phyloP scores from a whole-genome alignment of 2,888 invertebrate genomes.

The Drosophila infuscata region DNA sequence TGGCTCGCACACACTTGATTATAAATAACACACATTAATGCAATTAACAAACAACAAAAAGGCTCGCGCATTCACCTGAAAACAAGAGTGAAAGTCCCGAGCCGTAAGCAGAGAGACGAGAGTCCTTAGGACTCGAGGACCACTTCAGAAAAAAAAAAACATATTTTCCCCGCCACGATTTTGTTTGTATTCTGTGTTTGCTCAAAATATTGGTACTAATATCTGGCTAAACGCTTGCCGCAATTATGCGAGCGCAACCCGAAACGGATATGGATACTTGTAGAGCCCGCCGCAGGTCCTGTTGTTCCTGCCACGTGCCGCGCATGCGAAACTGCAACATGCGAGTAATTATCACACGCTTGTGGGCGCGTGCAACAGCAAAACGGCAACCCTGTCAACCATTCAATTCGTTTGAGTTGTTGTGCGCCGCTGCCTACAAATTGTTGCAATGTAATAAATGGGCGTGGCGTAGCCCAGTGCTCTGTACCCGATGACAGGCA shows the following conservation, averaged over 20 bases:
- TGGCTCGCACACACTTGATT: slow-evolving; percentile 59
- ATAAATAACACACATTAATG: slow-evolving; percentile 78
- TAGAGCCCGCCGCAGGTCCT: slow-evolving; percentile 43
- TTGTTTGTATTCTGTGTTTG: slow-evolving; percentile 32
- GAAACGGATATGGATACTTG: slow-evolving; percentile 83
- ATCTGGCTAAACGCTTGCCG: slow-evolving; percentile 68
- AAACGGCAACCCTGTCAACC: slow-evolving; percentile 36
- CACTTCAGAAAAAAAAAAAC: slow-evolving; percentile 66
- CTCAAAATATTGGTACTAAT: slow-evolving; percentile 54
- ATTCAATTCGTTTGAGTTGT: slow-evolving; percentile 56
- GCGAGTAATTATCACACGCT: slow-evolving; percentile 82
- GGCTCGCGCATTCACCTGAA: slow-evolving; percentile 69
- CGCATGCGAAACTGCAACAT: slow-evolving; percentile 70
- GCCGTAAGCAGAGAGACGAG: slow-evolving; percentile 3
- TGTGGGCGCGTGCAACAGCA: slow-evolving; percentile 65
- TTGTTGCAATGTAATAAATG: slow-evolving; percentile 71
- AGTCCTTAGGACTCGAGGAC: slow-evolving; percentile 57
- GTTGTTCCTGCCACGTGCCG: slow-evolving; percentile 70
- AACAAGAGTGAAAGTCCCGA: slow-evolving; percentile 20
- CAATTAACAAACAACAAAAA: slow-evolving; percentile 68
- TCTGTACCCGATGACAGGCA: slow-evolving; percentile 43
- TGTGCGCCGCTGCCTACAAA: slow-evolving; percentile 52
- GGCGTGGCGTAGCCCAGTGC: slow-evolving; percentile 66
- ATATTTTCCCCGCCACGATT: slow-evolving; percentile 58
- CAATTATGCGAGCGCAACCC: slow-evolving; percentile 69